These are phyloP conservation scores for Cyclargus thomasi DNA, from an alignment of 1,140 invertebrate genomes.

Conservation along the genomic window DNA sequence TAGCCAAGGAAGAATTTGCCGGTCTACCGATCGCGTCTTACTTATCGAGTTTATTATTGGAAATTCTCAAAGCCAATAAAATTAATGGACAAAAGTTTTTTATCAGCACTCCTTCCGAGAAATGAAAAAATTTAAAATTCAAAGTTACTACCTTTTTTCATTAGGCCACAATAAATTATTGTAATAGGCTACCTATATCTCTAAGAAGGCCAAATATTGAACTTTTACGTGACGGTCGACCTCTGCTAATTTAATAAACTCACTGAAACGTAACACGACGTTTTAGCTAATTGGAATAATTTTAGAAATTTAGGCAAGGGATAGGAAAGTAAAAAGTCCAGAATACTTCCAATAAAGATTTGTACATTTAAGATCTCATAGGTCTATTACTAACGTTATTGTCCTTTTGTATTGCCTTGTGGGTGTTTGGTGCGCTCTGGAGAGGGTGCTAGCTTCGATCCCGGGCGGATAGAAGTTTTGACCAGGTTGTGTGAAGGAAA, in stretches of 20 bases:
- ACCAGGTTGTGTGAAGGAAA: too few relatives aligned
- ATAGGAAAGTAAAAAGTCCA: background rate
- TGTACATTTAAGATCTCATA: too few relatives aligned
- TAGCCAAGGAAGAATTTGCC: background rate
- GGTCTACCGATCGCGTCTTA: background rate
- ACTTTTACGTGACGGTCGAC: background rate
- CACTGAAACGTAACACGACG: background rate
- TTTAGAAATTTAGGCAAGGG: background rate
- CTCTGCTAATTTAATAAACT: background rate
- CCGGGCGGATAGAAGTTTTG: too few relatives aligned
- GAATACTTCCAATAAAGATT: too few relatives aligned
- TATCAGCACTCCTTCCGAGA: too few relatives aligned
- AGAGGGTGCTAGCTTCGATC: too few relatives aligned
- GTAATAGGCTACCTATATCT: background rate
- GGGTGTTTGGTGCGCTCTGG: too few relatives aligned
- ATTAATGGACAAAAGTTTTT: too few relatives aligned
- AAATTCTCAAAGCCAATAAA: background rate
- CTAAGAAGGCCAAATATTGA: slow-evolving; percentile 5
- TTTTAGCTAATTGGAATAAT: background rate
- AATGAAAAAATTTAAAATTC: background rate
- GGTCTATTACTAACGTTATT: too few relatives aligned
- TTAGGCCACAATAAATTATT: slow-evolving; percentile 10
- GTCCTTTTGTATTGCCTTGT: too few relatives aligned
- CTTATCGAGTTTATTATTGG: background rate
- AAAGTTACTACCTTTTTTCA: background rate